Percentiles rank a stretch among this genome's conserved stretches.
Conservation (phyloP, 2,888 invertebrate genomes). For the Chaetogeoica ovagalla region DNA sequence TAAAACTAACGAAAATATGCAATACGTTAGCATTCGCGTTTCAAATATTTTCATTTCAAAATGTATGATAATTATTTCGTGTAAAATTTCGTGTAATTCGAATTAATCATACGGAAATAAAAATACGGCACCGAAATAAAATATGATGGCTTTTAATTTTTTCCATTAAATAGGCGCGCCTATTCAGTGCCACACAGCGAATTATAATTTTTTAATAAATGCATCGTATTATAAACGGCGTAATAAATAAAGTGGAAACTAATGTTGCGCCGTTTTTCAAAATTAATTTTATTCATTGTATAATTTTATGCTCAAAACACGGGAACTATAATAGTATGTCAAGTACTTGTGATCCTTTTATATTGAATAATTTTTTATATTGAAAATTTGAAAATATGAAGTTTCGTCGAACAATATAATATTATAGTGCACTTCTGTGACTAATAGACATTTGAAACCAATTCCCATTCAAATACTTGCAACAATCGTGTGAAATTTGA, state of each 20-base stretch:
- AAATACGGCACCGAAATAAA: neutral
- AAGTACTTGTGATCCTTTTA: neutral
- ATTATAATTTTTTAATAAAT: conserved; percentile 10
- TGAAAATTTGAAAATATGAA: conserved; percentile 10
- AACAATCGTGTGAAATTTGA: too few species aligned
- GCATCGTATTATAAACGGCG: conserved; percentile 6
- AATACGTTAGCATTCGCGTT: neutral
- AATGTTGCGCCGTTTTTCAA: conserved; percentile 24
- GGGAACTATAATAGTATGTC: neutral
- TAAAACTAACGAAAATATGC: neutral
- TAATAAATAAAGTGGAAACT: conserved; percentile 8
- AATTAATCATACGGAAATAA: conserved; percentile 17
- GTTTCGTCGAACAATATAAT: neutral
- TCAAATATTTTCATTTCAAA: neutral
- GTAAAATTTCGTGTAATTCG: neutral
- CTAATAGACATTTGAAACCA: neutral
- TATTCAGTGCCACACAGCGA: neutral
- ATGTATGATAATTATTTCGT: neutral
- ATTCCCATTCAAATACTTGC: too few species aligned
- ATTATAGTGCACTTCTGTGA: neutral
- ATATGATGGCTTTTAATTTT: neutral
- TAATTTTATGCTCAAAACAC: conserved; percentile 4
- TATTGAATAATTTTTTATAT: neutral
- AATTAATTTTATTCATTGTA: conserved; percentile 33
- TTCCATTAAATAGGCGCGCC: neutral